phyloP scores from a whole-genome alignment of 2,888 invertebrate genomes.

The Cenopis cana region DNA sequence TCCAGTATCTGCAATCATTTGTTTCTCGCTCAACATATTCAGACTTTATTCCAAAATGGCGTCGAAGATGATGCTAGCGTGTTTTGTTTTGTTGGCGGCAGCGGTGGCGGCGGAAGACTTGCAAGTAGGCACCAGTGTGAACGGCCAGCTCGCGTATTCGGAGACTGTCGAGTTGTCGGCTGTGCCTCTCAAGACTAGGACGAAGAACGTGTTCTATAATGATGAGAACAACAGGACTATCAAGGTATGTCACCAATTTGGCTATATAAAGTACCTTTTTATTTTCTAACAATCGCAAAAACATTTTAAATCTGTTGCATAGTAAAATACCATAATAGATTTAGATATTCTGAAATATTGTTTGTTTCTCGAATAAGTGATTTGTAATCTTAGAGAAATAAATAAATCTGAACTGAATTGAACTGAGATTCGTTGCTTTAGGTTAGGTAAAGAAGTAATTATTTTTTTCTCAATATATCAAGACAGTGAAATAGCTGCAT shows the following conservation, averaged over 20 bases:
- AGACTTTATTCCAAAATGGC: conserved; percentile 44
- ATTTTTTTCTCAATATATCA: too few relatives aligned
- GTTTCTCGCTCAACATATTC: background rate
- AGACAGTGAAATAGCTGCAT: too few relatives aligned
- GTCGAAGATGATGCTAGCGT: conserved; percentile 25
- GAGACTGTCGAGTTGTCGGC: conserved; percentile 66
- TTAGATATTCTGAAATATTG: too few relatives aligned
- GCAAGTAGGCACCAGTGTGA: conserved; percentile 61
- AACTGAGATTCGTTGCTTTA: too few relatives aligned
- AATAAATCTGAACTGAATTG: too few relatives aligned
- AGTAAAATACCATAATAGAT: too few relatives aligned
- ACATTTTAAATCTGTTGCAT: too few relatives aligned
- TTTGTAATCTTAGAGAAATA: too few relatives aligned
- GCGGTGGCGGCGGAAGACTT: conserved; percentile 55
- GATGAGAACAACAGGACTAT: conserved; percentile 60
- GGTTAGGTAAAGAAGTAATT: too few relatives aligned
- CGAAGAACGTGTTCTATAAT: conserved; percentile 71
- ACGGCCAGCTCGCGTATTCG: conserved; percentile 58
- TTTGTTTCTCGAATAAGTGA: too few relatives aligned
- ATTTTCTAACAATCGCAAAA: too few relatives aligned
- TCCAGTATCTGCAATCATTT: too few relatives aligned
- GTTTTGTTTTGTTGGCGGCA: conserved; percentile 47
- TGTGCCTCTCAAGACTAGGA: conserved; percentile 62
- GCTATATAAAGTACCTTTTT: background rate
- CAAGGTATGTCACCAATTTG: conserved; percentile 59